Evolutionary conservation across 2,797 vertebrate species (phyloP), one percentile per base, ranked within the genome.

Genomic region (Urophycis tenuis): DNA sequence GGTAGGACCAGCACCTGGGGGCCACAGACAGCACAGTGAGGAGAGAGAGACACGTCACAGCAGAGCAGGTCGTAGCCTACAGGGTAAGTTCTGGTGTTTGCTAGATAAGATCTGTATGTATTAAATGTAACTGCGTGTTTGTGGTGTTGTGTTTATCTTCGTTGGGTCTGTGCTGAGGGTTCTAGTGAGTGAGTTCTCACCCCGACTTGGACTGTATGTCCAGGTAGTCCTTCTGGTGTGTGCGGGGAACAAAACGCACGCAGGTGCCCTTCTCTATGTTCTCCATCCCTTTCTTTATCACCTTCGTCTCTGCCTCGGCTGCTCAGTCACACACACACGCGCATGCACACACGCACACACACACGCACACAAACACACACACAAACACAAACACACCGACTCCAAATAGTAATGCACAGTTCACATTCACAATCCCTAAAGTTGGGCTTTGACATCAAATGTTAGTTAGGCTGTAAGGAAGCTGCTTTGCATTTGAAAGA

Each of bases 1-100:
- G 91, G 91, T 93, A 95, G 70, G 95, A 97, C 95, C 95, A 91
- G 53, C 91, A 91, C 72, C 90, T 91, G 83, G 71, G 73, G 36
- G 9, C 78, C 22, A 60, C 69, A 64, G 30, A 86, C 74, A 39
- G 30, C 41, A n/a, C 32, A 73, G 71, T 35, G 64, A 25, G n/a
- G 29, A 29, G 15, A 49, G 77, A 10, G 70, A 70, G 8, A 15
- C 17, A 12, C 11, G 14, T 41, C 39, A 41, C 15, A 49, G 64
- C 2, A 70, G 67, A 70, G 0, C 64, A 9, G 15, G 8, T 29
- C 30, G 64, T 30, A 3, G 64, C 29, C 22, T 60, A 10, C 17
- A 53, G 3, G 19, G 14, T 19, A 53, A 53, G 45, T 19, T 49
- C 17, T 19, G 45, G 17, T 22, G 17, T 41, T 41, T 41, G 39